Base-by-base conservation (phyloP, 1,140 invertebrate species). In the Scaptomyza montana region DNA sequence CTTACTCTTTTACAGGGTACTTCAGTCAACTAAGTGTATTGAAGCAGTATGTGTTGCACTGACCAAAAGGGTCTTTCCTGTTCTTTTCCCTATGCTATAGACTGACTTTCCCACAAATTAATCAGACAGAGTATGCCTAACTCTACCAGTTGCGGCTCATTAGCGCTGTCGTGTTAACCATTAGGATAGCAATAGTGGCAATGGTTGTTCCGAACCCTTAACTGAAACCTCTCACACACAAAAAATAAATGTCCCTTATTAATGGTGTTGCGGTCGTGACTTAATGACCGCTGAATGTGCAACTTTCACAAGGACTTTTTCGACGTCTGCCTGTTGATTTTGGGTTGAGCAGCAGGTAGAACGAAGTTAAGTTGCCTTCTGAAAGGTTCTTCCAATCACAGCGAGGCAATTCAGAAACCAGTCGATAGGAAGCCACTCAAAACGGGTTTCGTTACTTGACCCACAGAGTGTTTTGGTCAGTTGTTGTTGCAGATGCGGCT, bases 371-470 rank as follows among this genome's bases (percentile, higher is more conserved):
- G 21, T 21, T 41, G 6, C 45, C 59, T 33, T 19, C 60, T 21
- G 19, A 2, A 46, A 47, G 61, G 50, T 50, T 73, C 84, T 68
- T 84, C 82, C 82, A 87, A 87, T 87, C 82, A 89, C 65, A 79
- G 73, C 16, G 30, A 6, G 74, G 78, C 47, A 53, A 6, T 30
- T 30, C 8, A 9, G 13, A 71, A 75, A 78, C 63, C 80, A 76
- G 69, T 59, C 39, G 75, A 39, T 13, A 16, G 30, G 55, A 50
- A 68, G 45, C 25, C 9, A 36, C 41, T 46, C 16, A 46, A 78
- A 81, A 81, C 79, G 69, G 74, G 80, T 85, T 85, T 86, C 54
- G 73, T 63, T 69, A 81, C 69, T 76, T 85, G 80, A 85, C 77
- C 82, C 74, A 70, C 12, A 62, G 76, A 54, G 63, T 45, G 64